These are phyloP conservation scores for Rhamphomyia laevipes DNA, from an alignment of 2,888 invertebrate genomes.

Conservation along the genomic window DNA sequence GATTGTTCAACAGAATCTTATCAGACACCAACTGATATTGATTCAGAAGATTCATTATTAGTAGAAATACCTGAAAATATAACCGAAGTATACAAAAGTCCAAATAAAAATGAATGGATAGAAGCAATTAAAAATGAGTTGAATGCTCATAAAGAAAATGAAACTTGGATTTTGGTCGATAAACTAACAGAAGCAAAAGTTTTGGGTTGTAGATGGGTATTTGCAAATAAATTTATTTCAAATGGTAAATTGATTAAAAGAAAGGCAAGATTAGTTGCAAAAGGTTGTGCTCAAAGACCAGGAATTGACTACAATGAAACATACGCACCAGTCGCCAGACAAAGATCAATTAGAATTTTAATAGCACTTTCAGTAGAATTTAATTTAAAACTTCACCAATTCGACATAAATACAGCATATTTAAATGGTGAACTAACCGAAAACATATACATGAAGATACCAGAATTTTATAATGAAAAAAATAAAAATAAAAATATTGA, in stretches of 20 bases:
- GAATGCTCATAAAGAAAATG: neutral
- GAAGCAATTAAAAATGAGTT: neutral
- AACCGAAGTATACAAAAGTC: neutral
- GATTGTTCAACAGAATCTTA: neutral
- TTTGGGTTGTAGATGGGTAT: neutral
- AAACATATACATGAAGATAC: neutral
- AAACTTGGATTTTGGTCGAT: neutral
- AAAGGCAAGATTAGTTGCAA: neutral
- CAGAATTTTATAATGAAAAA: neutral
- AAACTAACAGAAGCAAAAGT: neutral
- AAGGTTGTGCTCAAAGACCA: neutral
- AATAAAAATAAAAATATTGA: neutral
- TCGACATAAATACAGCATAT: neutral
- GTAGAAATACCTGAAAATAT: neutral
- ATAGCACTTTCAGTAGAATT: neutral
- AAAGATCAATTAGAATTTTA: neutral
- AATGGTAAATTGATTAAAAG: neutral
- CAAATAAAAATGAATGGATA: neutral
- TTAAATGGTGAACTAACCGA: neutral
- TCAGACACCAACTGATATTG: neutral
- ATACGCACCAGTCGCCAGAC: neutral
- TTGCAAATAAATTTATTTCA: neutral
- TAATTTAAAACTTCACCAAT: neutral
- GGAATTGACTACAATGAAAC: neutral
- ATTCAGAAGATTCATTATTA: neutral